phyloP scores from a whole-genome alignment of 2,797 vertebrate species.

The Brachymystax lenok region DNA sequence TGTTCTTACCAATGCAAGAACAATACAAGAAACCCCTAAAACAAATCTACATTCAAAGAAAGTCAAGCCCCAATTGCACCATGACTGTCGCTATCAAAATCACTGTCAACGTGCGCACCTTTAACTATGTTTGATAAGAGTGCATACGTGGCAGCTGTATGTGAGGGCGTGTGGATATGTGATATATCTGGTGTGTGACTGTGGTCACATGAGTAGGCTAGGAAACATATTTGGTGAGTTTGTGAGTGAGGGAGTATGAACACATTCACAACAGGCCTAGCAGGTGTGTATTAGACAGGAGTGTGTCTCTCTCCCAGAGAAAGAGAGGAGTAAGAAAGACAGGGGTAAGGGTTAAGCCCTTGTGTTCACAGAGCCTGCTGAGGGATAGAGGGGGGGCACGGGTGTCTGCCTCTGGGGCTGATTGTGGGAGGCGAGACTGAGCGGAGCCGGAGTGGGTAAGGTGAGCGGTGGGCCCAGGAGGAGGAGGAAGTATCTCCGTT shows the following conservation, averaged over 20 bases:
- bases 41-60: not conserved
- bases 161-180: conserved; percentile 42
- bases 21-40: not conserved
- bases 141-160: conserved; percentile 45
- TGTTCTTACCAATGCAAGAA: not conserved
- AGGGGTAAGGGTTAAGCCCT: conserved; percentile 44
- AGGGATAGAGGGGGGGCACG: conserved; percentile 32
- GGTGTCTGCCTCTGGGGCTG: conserved; percentile 55
- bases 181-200: conserved; percentile 31
- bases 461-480: conserved; percentile 65
- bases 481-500: conserved; percentile 72
- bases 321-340: not conserved
- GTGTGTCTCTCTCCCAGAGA: not conserved
- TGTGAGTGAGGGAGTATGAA: not conserved
- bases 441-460: conserved; percentile 80
- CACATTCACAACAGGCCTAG: no score
- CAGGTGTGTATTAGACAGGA: no score
- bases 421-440: conserved; percentile 78
- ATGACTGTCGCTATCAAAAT: conserved; percentile 23
- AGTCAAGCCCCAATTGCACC: conserved; percentile 8
- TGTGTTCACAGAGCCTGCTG: conserved; percentile 45
- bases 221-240: conserved; percentile 6
- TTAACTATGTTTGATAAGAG: conserved; percentile 22
- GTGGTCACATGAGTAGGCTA: conserved; percentile 24
- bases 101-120: conserved; percentile 42